Conservation (phyloP, 2,113 vertebrate genomes). For the Accipiter cooperii region DNA sequence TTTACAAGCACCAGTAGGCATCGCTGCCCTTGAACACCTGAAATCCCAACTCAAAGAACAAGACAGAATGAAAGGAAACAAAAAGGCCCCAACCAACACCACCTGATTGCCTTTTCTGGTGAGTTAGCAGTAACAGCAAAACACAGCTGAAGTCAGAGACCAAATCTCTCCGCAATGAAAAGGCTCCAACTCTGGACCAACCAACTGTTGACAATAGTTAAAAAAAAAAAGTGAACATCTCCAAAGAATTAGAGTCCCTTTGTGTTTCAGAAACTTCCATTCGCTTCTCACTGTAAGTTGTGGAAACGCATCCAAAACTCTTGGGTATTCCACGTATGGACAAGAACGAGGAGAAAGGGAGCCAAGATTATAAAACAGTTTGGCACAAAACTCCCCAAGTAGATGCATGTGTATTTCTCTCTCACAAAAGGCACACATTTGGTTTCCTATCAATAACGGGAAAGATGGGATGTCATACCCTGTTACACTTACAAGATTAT, state of each 20-base stretch:
- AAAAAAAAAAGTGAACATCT: not conserved
- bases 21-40: constrained; percentile 30
- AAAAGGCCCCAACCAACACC: not conserved
- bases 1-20: constrained; percentile 55
- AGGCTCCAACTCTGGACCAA: constrained; percentile 19
- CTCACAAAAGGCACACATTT: constrained; percentile 65
- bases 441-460: constrained; percentile 49
- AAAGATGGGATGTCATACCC: constrained; percentile 61
- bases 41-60: constrained; percentile 17
- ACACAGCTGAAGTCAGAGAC: not conserved
- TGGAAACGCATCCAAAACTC: constrained; percentile 5
- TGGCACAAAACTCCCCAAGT: constrained; percentile 58
- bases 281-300: not conserved
- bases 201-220: not conserved
- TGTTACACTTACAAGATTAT: constrained; percentile 55
- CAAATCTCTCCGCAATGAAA: not conserved
- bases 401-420: constrained; percentile 36
- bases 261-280: constrained; percentile 12
- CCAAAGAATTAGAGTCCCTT: constrained; percentile 24
- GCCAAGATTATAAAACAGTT: constrained; percentile 38
- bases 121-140: not conserved
- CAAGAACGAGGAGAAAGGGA: constrained; percentile 41
- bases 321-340: not conserved
- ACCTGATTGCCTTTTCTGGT: not conserved
- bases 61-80: not conserved